Evolutionary conservation across 2,797 vertebrate genomes (phyloP).

Genomic region (Xenops minutus): DNA sequence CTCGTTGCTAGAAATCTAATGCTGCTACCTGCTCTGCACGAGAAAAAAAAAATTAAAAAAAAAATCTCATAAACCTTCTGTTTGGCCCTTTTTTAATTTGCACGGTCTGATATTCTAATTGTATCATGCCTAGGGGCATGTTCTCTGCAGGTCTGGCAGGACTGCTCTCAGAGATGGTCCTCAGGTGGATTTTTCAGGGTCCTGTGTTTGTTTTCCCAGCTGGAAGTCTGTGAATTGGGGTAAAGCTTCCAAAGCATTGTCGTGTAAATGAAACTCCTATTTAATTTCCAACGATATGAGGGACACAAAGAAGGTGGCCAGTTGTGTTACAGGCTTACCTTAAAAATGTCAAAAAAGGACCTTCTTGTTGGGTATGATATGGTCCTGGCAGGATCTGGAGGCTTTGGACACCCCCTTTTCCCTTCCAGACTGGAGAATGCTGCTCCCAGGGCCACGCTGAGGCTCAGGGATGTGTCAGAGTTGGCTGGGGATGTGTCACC

Average conservation of each 20-base stretch:
- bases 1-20: neutral
- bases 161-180: neutral
- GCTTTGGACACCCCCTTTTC: neutral
- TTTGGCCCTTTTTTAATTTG: neutral
- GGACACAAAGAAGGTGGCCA: neutral
- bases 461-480: neutral
- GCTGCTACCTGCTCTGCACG: neutral
- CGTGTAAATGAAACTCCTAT: neutral
- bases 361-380: neutral
- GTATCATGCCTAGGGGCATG: accelerated
- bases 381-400: neutral
- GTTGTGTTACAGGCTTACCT: neutral
- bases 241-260: neutral
- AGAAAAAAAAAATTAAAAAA: neutral
- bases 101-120: neutral
- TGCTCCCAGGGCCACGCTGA: neutral
- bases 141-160: neutral
- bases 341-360: neutral
- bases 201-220: neutral
- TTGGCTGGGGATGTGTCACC: neutral
- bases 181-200: neutral
- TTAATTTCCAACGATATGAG: neutral
- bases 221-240: neutral
- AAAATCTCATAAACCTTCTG: neutral
- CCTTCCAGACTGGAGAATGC: neutral